Conservation (phyloP, 2,888 invertebrate species). For the Hymenopus coronatus region DNA sequence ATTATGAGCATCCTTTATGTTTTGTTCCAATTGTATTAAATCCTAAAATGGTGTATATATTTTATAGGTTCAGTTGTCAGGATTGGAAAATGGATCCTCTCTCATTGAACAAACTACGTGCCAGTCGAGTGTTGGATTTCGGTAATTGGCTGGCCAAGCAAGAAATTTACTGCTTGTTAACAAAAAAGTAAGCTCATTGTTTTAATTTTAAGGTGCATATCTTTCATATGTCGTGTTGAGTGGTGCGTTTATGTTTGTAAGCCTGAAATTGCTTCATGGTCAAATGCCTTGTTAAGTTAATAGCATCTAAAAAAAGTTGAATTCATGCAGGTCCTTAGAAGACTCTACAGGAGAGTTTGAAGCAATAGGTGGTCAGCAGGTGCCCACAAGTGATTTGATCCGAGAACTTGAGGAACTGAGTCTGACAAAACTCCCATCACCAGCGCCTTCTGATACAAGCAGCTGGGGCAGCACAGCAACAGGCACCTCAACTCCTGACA, state of each 20-base stretch:
- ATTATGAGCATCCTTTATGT: no score
- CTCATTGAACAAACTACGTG: conserved; percentile 51
- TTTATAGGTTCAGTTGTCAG: conserved; percentile 47
- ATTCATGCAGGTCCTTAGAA: conserved; percentile 25
- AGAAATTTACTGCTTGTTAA: conserved; percentile 23
- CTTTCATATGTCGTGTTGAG: no score
- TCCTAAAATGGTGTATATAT: not conserved
- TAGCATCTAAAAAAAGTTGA: not conserved
- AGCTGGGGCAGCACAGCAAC: conserved; percentile 40
- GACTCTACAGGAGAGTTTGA: conserved; percentile 28
- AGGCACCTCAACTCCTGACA: conserved; percentile 33
- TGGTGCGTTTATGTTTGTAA: no score
- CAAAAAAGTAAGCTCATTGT: conserved; percentile 37
- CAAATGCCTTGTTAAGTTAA: no score
- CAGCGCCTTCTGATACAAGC: conserved; percentile 45
- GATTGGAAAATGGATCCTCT: conserved; percentile 42
- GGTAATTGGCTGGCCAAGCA: conserved; percentile 52
- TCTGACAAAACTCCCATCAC: conserved; percentile 44
- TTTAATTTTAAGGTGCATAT: no score
- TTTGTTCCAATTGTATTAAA: not conserved
- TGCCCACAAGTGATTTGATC: conserved; percentile 48
- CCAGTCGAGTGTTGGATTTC: conserved; percentile 52
- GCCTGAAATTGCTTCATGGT: no score
- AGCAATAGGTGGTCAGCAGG: conserved; percentile 29
- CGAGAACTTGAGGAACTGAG: conserved; percentile 56